These are phyloP conservation scores for Drosophila tripunctata DNA, from an alignment of 2,888 invertebrate species.

Conservation along the genomic window DNA sequence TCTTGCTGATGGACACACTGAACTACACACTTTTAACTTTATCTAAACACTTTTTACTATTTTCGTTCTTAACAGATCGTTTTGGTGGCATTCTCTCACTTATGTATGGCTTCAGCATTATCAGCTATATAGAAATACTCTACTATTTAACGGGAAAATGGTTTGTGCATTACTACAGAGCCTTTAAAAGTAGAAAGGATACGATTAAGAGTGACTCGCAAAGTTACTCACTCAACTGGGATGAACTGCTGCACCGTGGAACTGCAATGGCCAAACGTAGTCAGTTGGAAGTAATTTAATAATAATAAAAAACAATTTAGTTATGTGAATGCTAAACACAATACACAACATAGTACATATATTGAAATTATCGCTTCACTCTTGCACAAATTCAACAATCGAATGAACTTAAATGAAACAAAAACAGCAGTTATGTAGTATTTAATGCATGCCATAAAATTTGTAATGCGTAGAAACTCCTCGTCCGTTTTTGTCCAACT, in stretches of 20 bases:
- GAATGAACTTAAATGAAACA: constrained; percentile 54
- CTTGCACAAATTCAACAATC: constrained; percentile 57
- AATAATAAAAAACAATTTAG: background rate
- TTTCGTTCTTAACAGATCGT: constrained; percentile 66
- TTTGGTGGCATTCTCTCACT: constrained; percentile 83
- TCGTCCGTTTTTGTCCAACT: constrained; percentile 18
- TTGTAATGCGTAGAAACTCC: constrained; percentile 12
- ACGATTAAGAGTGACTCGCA: background rate
- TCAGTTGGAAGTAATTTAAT: background rate
- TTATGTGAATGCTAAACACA: constrained; percentile 37
- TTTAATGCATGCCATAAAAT: constrained; percentile 40
- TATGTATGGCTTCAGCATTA: constrained; percentile 83
- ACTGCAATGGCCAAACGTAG: background rate
- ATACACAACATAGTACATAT: constrained; percentile 29
- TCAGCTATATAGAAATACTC: constrained; percentile 80
- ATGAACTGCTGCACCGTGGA: constrained; percentile 40
- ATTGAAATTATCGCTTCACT: constrained; percentile 31
- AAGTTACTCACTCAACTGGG: constrained; percentile 45
- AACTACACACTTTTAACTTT: no score
- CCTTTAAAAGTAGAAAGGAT: background rate
- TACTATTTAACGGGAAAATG: constrained; percentile 82
- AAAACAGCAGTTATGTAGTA: constrained; percentile 37
- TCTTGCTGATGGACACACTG: no score
- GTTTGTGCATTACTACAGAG: constrained; percentile 60
- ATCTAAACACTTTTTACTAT: no score